Evolutionary conservation across 1,140 invertebrate genomes (phyloP).

Genomic region (Pygmarrhopalites habei): DNA sequence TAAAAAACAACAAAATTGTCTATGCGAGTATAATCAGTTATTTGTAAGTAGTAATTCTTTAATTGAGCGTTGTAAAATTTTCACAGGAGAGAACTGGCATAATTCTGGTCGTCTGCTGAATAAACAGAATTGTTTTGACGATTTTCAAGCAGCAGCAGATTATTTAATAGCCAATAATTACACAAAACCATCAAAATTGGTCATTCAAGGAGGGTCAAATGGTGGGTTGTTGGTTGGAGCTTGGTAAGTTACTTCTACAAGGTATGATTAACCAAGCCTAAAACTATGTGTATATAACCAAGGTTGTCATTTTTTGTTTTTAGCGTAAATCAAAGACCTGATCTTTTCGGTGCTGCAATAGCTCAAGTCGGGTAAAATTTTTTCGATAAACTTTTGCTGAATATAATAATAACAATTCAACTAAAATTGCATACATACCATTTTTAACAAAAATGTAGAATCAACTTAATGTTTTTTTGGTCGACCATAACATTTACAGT

Average conservation of each 20-base stretch:
- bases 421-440: no score
- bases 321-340: constrained; percentile 89
- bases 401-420: constrained; percentile 4
- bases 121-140: constrained; percentile 97
- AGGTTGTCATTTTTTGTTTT: no score
- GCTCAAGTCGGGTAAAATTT: constrained; percentile 76
- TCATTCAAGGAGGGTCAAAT: constrained; percentile 92
- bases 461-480: constrained; percentile 26
- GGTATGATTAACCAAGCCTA: no score
- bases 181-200: constrained; percentile 64
- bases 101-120: constrained; percentile 81
- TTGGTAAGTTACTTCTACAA: no score
- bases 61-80: constrained; percentile 74
- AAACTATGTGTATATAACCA: no score
- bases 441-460: constrained; percentile 7
- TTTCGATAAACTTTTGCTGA: background rate
- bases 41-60: constrained; percentile 6
- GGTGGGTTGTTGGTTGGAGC: constrained; percentile 90
- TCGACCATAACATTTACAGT: constrained; percentile 50
- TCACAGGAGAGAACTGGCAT: constrained; percentile 96
- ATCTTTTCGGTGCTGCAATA: constrained; percentile 85
- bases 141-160: constrained; percentile 87
- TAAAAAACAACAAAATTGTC: background rate
- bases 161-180: constrained; percentile 79
- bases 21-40: constrained; percentile 23